Conservation (phyloP, 2,113 vertebrate species). For the Chaetorhynchus papuensis region DNA sequence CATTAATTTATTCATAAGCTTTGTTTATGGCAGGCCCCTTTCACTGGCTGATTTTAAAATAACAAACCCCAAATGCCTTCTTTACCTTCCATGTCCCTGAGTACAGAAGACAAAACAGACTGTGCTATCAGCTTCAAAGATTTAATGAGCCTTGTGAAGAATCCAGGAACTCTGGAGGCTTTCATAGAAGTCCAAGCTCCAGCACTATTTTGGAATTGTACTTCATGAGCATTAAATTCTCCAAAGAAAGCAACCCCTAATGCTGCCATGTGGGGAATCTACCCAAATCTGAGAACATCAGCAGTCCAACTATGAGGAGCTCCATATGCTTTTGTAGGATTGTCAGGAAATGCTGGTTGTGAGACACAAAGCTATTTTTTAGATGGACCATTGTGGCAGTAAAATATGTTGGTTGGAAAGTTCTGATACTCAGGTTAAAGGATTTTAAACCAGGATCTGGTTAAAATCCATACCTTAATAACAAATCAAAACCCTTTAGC, state of each 20-base stretch:
- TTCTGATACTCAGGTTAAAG: background rate
- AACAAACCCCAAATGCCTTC: background rate
- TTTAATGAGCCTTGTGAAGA: background rate
- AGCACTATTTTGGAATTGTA: background rate
- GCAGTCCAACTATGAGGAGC: background rate
- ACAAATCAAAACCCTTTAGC: background rate
- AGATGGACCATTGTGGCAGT: background rate
- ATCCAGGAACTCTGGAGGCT: background rate
- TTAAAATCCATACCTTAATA: background rate
- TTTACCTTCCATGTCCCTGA: background rate
- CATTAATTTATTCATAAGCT: conserved; percentile 62
- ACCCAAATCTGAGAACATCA: background rate
- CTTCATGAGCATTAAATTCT: background rate
- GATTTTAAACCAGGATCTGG: background rate
- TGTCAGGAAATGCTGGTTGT: background rate
- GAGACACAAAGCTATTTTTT: background rate
- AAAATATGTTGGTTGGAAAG: background rate
- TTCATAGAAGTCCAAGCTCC: background rate
- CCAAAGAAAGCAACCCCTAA: background rate
- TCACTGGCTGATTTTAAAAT: conserved; percentile 1
- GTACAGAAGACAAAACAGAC: background rate
- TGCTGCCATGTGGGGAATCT: background rate
- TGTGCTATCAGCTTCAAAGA: background rate
- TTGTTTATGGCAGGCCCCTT: background rate
- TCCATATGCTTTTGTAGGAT: background rate